Evolutionary conservation across 2,797 vertebrate species (phyloP), one percentile per base, ranked within the genome.

Genomic region (Gouania willdenowi): DNA sequence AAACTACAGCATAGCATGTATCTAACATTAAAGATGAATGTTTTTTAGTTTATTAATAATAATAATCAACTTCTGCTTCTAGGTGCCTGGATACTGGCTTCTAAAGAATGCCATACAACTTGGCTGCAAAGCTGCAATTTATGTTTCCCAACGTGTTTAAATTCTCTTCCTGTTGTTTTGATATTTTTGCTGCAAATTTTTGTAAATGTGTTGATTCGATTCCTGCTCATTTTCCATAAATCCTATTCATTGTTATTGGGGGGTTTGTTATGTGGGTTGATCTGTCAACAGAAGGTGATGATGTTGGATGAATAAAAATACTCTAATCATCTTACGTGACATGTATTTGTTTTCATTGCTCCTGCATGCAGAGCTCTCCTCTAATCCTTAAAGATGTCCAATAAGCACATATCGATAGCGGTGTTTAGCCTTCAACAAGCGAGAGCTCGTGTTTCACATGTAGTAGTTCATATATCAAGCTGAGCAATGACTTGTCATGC

Each of bases 61-160:
- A n/a, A n/a, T n/a, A n/a, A n/a, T n/a, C n/a, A n/a, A n/a, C n/a
- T n/a, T n/a, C n/a, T n/a, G n/a, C 26, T 66, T 82, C 42, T 59
- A 99, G 97, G 85, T 92, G 25, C 94, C 94, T 34, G 95, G 89
- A 13, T 99, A 94, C 23, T 71, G 75, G 2, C 9, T 96, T 23
- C 59, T 99, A 74, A 99, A 98, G 89, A 91, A 68, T 24, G 39
- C 71, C 3, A 95, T 98, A 84, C 96, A 99, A 35, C 68, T 89
- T 0, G 94, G 95, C 21, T 99, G 97, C 81, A 95, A 89, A 71
- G 88, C 77, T 42, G 97, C 96, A 0, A 97, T 99, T 71, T 95
- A 80, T 74, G 68, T 89, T 39, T 98, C 96, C 48, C 88, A 97
- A 67, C 91, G 93, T 48, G 67, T 97, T 47, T 99, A 83, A 78